These are phyloP conservation scores for Aleiodes testaceus DNA, from an alignment of 2,888 invertebrate genomes.

Conservation along the genomic window DNA sequence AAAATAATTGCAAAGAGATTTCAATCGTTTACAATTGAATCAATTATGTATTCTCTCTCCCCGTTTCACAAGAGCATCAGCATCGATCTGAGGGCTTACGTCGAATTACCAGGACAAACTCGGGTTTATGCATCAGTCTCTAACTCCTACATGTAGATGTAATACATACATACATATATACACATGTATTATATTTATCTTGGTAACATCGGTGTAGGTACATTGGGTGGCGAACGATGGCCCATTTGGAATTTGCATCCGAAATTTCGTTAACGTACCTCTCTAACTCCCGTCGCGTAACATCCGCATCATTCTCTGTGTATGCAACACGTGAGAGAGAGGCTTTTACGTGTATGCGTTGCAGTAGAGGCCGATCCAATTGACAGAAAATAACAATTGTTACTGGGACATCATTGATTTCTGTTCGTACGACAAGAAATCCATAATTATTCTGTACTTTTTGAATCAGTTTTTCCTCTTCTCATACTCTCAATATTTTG, in stretches of 20 bases:
- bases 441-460: background rate
- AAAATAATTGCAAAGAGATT: background rate
- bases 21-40: slow-evolving; percentile 39
- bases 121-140: slow-evolving; percentile 2
- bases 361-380: background rate
- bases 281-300: slow-evolving; percentile 1
- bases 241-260: slow-evolving; percentile 30
- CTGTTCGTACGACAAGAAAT: slow-evolving; percentile 2
- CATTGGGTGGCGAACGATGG: slow-evolving; percentile 15
- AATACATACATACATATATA: slow-evolving; percentile 20
- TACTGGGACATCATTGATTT: slow-evolving; percentile 19
- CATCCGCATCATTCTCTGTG: slow-evolving; percentile 19
- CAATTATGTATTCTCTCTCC: slow-evolving; percentile 32
- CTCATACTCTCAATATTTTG: no score
- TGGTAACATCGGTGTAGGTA: slow-evolving; percentile 2
- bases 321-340: slow-evolving; percentile 5
- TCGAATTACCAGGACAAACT: slow-evolving; percentile 23
- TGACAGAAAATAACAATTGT: slow-evolving; percentile 11
- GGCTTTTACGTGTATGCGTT: slow-evolving; percentile 3
- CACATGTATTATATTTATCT: slow-evolving; percentile 21
- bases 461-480: background rate
- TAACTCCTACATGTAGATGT: slow-evolving; percentile 32
- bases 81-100: slow-evolving; percentile 17
- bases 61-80: slow-evolving; percentile 20
- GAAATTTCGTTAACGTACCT: slow-evolving; percentile 28